A percentile compares a stretch with the other conserved stretches of the same genome.
These are phyloP conservation scores for Suncus etruscus DNA, from an alignment of 2,113 vertebrate genomes.

Conservation along the genomic window DNA sequence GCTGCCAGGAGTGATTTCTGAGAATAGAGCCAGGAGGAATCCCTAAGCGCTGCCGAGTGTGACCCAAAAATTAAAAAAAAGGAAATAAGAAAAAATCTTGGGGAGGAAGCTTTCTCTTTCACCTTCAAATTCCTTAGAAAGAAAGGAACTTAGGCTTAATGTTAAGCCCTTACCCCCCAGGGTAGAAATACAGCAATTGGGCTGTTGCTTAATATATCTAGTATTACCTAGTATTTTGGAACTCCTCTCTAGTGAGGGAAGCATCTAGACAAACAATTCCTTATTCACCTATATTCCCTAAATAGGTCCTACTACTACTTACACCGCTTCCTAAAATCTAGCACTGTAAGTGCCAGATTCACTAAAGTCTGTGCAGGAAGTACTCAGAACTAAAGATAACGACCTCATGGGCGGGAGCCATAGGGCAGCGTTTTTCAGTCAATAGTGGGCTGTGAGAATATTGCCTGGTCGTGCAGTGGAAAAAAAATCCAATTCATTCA, in stretches of 20 bases:
- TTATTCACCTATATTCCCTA: not conserved
- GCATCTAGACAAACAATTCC: not conserved
- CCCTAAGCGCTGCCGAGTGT: too few relatives aligned
- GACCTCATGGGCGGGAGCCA: not conserved
- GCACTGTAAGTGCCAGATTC: not conserved
- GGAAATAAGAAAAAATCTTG: not conserved
- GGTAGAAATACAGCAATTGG: too few relatives aligned
- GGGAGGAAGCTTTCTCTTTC: not conserved
- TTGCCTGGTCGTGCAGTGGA: too few relatives aligned
- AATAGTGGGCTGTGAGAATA: too few relatives aligned
- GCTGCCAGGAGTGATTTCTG: too few relatives aligned
- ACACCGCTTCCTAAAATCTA: not conserved
- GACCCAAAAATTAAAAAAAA: not conserved
- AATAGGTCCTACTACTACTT: not conserved
- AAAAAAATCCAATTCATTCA: too few relatives aligned
- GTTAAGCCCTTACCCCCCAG: too few relatives aligned
- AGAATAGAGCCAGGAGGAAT: too few relatives aligned
- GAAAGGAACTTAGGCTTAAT: too few relatives aligned
- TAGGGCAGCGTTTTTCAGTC: too few relatives aligned
- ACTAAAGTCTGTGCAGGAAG: not conserved
- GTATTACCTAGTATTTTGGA: not conserved
- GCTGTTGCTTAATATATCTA: too few relatives aligned
- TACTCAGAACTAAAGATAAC: not conserved
- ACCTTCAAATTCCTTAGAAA: not conserved
- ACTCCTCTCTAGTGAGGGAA: not conserved